Evolutionary conservation across 2,113 vertebrate genomes (phyloP).

Genomic region (Puma concolor): DNA sequence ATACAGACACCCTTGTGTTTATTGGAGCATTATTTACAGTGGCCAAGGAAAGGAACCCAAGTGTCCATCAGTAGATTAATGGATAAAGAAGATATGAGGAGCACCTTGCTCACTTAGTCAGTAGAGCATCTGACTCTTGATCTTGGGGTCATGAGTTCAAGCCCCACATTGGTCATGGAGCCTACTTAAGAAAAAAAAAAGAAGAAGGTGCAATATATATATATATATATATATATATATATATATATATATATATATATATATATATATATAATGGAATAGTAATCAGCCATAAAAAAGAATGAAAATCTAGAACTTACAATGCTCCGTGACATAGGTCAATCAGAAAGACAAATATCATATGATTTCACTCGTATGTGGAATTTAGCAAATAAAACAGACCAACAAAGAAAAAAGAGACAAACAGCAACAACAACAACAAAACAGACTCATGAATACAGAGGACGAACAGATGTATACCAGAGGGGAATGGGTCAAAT

Average conservation of each 20-base stretch:
- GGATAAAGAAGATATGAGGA: not conserved
- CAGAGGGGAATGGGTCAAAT: not conserved
- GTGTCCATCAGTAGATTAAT: not conserved
- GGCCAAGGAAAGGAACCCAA: not conserved
- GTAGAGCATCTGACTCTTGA: too few relatives aligned
- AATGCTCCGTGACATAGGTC: not conserved
- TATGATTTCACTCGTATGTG: not conserved
- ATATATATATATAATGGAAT: not conserved
- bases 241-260: too few relatives aligned
- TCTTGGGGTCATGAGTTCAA: too few relatives aligned
- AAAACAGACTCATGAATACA: not conserved
- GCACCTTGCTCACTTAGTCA: too few relatives aligned
- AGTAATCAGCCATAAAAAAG: not conserved
- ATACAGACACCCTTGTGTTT: not conserved
- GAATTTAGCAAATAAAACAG: not conserved
- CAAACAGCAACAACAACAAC: not conserved
- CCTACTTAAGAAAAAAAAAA: too few relatives aligned
- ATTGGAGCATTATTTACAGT: not conserved
- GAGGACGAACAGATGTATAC: not conserved
- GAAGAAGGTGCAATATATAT: too few relatives aligned
- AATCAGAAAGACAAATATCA: not conserved
- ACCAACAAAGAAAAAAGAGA: not conserved
- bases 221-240: not conserved
- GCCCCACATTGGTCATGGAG: too few relatives aligned
- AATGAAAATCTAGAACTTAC: not conserved